Evolutionary conservation across 2,888 invertebrate species (phyloP).

Genomic region (Lasioglossum morio): DNA sequence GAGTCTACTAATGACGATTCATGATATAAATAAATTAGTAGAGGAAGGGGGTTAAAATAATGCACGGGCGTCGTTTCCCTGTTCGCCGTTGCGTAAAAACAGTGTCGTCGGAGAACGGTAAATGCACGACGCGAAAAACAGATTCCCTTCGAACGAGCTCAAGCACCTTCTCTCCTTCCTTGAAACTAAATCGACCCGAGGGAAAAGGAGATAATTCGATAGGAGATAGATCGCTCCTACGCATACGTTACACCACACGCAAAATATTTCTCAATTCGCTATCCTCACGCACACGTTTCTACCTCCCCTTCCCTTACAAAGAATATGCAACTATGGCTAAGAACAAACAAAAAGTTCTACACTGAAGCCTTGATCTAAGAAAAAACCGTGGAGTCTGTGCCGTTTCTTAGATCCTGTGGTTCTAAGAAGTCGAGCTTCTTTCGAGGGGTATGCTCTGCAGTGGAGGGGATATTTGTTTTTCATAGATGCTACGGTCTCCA

Average conservation of each 20-base stretch:
- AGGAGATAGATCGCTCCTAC: not conserved
- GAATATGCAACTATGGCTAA: conserved; percentile 14
- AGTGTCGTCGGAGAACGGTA: not conserved
- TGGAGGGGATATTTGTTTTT: too few species aligned
- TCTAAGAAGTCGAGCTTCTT: too few species aligned
- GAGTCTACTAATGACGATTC: not conserved
- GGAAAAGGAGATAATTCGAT: conserved; percentile 17
- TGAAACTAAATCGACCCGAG: not conserved
- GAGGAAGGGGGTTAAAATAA: not conserved
- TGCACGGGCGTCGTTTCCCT: conserved; percentile 16
- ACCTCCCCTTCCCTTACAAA: not conserved
- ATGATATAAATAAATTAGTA: conserved; percentile 43
- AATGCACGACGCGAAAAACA: conserved; percentile 27
- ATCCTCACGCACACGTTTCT: not conserved
- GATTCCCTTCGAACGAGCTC: conserved; percentile 1
- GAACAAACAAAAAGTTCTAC: not conserved
- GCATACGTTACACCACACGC: not conserved
- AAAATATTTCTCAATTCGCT: not conserved
- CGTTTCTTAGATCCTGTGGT: too few species aligned
- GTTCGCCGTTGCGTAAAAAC: not conserved
- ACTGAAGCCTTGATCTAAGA: too few species aligned
- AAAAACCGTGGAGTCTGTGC: too few species aligned
- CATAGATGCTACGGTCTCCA: too few species aligned
- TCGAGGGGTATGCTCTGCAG: too few species aligned
- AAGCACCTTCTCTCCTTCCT: not conserved